Percentiles rank a stretch among this genome's conserved stretches.
These are phyloP conservation scores for Callopanchax toddi DNA, from an alignment of 2,113 vertebrate genomes.

Conservation along the genomic window DNA sequence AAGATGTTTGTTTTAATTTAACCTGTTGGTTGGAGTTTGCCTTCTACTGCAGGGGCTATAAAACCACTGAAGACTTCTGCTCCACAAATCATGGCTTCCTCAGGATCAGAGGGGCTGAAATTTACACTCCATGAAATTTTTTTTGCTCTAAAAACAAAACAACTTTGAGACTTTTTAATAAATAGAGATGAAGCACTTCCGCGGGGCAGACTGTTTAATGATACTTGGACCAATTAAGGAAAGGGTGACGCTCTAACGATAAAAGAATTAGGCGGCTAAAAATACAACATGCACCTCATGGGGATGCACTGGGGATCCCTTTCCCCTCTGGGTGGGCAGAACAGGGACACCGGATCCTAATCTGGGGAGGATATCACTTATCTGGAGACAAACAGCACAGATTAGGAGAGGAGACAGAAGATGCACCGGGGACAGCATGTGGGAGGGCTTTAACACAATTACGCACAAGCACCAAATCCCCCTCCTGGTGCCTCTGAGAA, in stretches of 20 bases:
- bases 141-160: not conserved
- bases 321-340: constrained; percentile 57
- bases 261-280: constrained; percentile 78
- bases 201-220: constrained; percentile 17
- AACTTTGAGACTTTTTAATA: not conserved
- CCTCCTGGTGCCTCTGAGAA: constrained; percentile 65
- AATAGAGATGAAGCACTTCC: constrained; percentile 3
- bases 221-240: constrained; percentile 57
- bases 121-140: constrained; percentile 2
- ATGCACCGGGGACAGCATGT: constrained; percentile 76
- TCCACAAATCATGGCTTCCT: constrained; percentile 52
- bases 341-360: constrained; percentile 72
- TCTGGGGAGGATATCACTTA: constrained; percentile 79
- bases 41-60: constrained; percentile 35
- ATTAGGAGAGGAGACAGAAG: constrained; percentile 83
- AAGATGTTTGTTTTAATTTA: constrained; percentile 4
- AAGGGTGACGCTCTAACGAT: constrained; percentile 38
- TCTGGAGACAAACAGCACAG: constrained; percentile 81
- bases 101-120: constrained; percentile 20
- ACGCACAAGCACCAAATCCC: constrained; percentile 76
- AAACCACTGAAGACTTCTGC: constrained; percentile 17
- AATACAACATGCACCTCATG: constrained; percentile 63
- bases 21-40: constrained; percentile 11
- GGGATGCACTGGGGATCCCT: constrained; percentile 62
- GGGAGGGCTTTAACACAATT: constrained; percentile 82